A percentile compares a stretch with the other conserved stretches of the same genome.
These are phyloP conservation scores for Dendrolimus pini DNA, from an alignment of 2,888 invertebrate species.

Conservation along the genomic window DNA sequence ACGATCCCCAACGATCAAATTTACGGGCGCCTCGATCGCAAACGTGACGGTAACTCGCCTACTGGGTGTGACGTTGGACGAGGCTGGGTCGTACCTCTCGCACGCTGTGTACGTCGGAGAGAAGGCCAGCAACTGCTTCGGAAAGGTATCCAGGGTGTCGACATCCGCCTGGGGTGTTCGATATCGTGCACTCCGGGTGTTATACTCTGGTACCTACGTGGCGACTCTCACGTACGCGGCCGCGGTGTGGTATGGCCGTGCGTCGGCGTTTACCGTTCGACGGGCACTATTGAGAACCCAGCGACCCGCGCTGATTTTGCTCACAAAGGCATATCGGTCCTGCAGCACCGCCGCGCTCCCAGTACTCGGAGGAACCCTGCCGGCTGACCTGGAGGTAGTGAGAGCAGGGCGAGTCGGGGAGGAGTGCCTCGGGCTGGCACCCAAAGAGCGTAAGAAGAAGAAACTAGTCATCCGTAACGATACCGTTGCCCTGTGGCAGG, in stretches of 20 bases:
- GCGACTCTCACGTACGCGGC: constrained; percentile 13
- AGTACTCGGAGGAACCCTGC: constrained; percentile 20
- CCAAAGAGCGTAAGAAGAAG: background rate
- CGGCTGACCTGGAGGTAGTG: constrained; percentile 18
- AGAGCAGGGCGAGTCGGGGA: constrained; percentile 14
- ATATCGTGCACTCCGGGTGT: constrained; percentile 12
- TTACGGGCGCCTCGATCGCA: constrained; percentile 3
- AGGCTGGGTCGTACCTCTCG: constrained; percentile 2
- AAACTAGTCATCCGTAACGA: background rate
- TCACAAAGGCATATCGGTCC: constrained; percentile 9
- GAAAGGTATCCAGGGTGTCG: constrained; percentile 20
- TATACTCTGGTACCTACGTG: constrained; percentile 9
- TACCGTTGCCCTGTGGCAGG: constrained; percentile 14
- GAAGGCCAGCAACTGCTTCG: constrained; percentile 14
- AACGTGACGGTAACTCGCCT: constrained; percentile 1
- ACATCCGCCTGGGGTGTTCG: constrained; percentile 20
- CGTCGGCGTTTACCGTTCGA: background rate
- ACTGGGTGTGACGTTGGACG: constrained; percentile 16
- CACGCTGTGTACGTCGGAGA: constrained; percentile 15
- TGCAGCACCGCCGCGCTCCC: constrained; percentile 1
- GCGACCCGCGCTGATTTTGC: constrained; percentile 5
- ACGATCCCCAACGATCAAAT: constrained; percentile 2
- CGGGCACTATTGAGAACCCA: constrained; percentile 13
- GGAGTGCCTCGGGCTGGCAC: constrained; percentile 3
- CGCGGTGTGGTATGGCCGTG: constrained; percentile 8